phyloP scores from a whole-genome alignment of 2,113 vertebrate genomes.

The Pholis gunnellus region DNA sequence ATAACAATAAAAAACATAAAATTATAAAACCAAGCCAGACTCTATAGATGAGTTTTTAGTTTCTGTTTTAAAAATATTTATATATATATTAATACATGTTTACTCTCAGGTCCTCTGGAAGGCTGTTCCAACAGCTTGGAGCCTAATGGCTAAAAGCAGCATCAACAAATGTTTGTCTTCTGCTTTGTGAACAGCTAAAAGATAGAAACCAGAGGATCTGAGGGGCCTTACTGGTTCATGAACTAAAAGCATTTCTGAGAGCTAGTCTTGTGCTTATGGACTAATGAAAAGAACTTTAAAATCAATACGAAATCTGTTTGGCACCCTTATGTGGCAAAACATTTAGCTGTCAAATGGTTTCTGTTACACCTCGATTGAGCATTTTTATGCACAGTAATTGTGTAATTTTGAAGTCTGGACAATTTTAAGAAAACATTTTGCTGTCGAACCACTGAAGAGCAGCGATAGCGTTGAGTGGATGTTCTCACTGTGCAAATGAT shows the following conservation, averaged over 20 bases:
- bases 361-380: neutral
- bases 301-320: neutral
- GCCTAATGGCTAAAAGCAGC: neutral
- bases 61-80: neutral
- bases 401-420: neutral
- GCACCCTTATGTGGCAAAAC: neutral
- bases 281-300: neutral
- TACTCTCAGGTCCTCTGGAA: neutral
- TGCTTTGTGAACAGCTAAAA: neutral
- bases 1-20: neutral
- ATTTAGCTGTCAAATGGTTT: neutral
- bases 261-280: neutral
- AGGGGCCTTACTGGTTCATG: neutral
- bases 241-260: neutral
- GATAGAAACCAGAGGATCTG: neutral
- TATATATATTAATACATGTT: neutral
- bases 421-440: neutral
- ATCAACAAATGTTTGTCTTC: neutral
- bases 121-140: neutral
- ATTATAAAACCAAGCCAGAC: neutral
- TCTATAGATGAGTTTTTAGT: neutral
- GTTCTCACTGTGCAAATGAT: neutral
- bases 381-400: neutral
- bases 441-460: neutral
- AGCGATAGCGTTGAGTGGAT: neutral